Conservation (phyloP, 1,140 invertebrate genomes). For the Eupeodes corollae region DNA sequence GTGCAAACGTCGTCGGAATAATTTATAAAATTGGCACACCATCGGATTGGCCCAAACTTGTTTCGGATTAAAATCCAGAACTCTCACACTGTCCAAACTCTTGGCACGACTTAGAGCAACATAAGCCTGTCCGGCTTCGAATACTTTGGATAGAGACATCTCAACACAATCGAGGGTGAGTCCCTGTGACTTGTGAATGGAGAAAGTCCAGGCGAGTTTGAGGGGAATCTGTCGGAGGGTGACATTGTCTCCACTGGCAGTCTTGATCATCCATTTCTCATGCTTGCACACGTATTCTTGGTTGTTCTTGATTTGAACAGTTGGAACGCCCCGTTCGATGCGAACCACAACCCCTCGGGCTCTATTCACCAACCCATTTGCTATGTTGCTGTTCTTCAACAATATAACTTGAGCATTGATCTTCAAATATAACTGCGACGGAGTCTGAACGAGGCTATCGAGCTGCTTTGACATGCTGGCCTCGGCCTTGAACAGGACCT, state of each 20-base stretch:
- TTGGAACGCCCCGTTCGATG: slow-evolving; percentile 65
- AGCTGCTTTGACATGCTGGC: slow-evolving; percentile 62
- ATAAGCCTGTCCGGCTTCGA: slow-evolving; percentile 92
- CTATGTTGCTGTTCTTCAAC: slow-evolving; percentile 80
- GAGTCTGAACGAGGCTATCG: slow-evolving; percentile 67
- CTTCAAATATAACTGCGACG: slow-evolving; percentile 60
- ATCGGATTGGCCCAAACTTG: slow-evolving; percentile 82
- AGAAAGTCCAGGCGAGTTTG: slow-evolving; percentile 92
- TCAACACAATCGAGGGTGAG: slow-evolving; percentile 91
- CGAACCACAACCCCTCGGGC: slow-evolving; percentile 74
- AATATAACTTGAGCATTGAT: slow-evolving; percentile 84
- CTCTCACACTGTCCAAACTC: slow-evolving; percentile 68
- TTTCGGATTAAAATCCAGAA: slow-evolving; percentile 75
- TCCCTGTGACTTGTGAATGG: slow-evolving; percentile 94
- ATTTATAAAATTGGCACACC: slow-evolving; percentile 76
- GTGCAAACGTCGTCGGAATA: slow-evolving; percentile 49
- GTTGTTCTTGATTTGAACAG: slow-evolving; percentile 75
- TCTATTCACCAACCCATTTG: slow-evolving; percentile 81
- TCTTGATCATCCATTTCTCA: slow-evolving; percentile 75
- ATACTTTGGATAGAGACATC: slow-evolving; percentile 79
- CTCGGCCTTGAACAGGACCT: slow-evolving; percentile 54
- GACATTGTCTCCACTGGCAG: slow-evolving; percentile 49
- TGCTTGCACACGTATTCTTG: slow-evolving; percentile 57
- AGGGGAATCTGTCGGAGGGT: slow-evolving; percentile 66
- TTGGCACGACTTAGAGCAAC: slow-evolving; percentile 89